A percentile compares a stretch with the other conserved stretches of the same genome.
Evolutionary conservation across 2,797 vertebrate genomes (phyloP).

Genomic region (Eulemur coronatus): DNA sequence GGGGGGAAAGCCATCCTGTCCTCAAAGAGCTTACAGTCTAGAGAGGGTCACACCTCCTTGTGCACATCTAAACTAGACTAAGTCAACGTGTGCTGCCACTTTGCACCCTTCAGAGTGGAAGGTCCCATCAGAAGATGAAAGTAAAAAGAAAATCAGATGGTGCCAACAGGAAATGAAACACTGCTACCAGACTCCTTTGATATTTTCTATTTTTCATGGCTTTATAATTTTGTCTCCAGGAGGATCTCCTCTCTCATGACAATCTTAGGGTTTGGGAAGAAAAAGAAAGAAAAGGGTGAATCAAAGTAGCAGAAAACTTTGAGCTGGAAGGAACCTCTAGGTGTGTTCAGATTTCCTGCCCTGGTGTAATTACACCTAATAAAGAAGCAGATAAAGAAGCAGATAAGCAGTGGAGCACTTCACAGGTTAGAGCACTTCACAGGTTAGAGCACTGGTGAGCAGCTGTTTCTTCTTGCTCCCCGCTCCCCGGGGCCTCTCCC

Average conservation of each 20-base stretch:
- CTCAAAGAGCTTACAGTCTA: neutral
- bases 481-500: accelerated
- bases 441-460: neutral
- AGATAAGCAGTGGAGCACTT: accelerated
- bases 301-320: neutral
- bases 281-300: neutral
- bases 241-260: neutral
- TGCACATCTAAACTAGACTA: accelerated
- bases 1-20: neutral
- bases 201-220: neutral
- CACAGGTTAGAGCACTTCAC: neutral
- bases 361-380: neutral
- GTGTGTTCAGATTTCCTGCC: neutral
- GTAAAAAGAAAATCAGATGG: neutral
- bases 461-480: neutral
- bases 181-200: neutral
- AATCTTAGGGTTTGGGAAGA: neutral
- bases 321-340: neutral
- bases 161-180: neutral
- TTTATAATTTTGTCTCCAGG: neutral
- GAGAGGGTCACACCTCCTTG: accelerated
- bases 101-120: neutral
- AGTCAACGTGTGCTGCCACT: accelerated
- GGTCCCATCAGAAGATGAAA: neutral
- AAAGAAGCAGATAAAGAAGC: neutral